Percentiles rank a stretch among this genome's conserved stretches.
Conservation (phyloP, 2,797 vertebrate species). For the Acestrorhynchus altus region DNA sequence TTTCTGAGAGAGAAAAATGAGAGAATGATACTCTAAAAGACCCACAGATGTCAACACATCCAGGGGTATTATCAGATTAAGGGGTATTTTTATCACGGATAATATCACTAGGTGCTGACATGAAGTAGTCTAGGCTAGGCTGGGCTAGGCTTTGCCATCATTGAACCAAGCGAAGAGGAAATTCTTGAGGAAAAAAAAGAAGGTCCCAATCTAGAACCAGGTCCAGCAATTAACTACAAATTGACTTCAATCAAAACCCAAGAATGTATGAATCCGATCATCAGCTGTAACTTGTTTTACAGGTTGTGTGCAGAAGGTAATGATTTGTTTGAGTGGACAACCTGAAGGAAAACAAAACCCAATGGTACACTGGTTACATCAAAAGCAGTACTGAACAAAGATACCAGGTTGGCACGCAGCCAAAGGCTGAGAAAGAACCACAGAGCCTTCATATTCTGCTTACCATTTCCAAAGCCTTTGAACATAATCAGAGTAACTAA, state of each 20-base stretch:
- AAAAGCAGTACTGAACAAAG: slow-evolving; percentile 11
- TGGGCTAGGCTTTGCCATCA: not conserved
- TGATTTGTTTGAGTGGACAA: not conserved
- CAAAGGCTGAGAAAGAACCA: not conserved
- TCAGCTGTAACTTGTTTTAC: not conserved
- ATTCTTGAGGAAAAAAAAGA: not conserved
- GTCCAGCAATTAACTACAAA: not conserved
- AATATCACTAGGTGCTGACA: slow-evolving; percentile 72
- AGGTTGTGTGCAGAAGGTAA: not conserved
- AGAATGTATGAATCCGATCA: not conserved
- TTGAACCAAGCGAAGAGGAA: not conserved
- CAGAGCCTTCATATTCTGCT: not conserved
- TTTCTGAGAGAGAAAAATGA: slow-evolving; percentile 54
- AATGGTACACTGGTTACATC: not conserved
- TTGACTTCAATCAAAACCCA: not conserved
- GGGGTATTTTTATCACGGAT: slow-evolving; percentile 79
- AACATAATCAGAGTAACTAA: slow-evolving; percentile 26
- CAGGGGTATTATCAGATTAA: slow-evolving; percentile 79
- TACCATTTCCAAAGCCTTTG: slow-evolving; percentile 26
- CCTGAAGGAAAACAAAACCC: not conserved
- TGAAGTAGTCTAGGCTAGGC: slow-evolving; percentile 50
- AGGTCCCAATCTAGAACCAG: not conserved
- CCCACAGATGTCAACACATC: slow-evolving; percentile 66
- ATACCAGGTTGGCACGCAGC: slow-evolving; percentile 17
- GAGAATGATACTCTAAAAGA: slow-evolving; percentile 62